Conservation (phyloP, 2,888 invertebrate species). For the Chymomyza caudatula region DNA sequence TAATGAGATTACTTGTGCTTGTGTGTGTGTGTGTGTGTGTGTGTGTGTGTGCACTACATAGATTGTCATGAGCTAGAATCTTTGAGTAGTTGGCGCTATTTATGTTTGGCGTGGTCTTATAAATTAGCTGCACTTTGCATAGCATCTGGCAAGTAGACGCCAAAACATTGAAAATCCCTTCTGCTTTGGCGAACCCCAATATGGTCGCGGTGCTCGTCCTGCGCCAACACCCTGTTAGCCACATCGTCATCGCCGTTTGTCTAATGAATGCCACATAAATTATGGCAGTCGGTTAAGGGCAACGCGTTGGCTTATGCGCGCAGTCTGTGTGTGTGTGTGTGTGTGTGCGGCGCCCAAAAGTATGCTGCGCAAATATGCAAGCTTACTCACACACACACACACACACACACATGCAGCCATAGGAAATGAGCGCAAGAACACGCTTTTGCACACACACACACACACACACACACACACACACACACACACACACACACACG, state of each 20-base stretch:
- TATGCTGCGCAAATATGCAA: slow-evolving; percentile 66
- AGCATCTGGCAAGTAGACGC: slow-evolving; percentile 22
- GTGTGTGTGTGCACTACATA: neutral
- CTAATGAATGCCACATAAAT: slow-evolving; percentile 68
- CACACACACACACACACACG: neutral
- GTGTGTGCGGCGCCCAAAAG: slow-evolving; percentile 48
- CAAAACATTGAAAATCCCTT: slow-evolving; percentile 12
- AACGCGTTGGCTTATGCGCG: neutral
- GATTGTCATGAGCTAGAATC: neutral
- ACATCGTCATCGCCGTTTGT: slow-evolving; percentile 27
- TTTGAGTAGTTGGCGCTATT: neutral
- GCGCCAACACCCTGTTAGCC: neutral
- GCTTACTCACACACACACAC: slow-evolving; percentile 11
- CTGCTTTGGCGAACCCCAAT: neutral
- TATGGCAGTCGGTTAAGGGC: slow-evolving; percentile 40
- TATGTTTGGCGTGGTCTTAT: slow-evolving; percentile 31
- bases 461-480: neutral
- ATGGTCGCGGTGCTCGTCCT: slow-evolving; percentile 11
- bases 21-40: neutral
- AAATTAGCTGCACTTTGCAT: slow-evolving; percentile 42
- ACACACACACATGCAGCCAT: neutral
- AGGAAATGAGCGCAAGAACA: slow-evolving; percentile 6
- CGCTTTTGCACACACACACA: neutral
- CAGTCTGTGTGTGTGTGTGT: slow-evolving; percentile 10
- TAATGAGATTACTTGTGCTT: neutral